Conservation (phyloP, 2,797 vertebrate species). For the Sebastes elongatus region DNA sequence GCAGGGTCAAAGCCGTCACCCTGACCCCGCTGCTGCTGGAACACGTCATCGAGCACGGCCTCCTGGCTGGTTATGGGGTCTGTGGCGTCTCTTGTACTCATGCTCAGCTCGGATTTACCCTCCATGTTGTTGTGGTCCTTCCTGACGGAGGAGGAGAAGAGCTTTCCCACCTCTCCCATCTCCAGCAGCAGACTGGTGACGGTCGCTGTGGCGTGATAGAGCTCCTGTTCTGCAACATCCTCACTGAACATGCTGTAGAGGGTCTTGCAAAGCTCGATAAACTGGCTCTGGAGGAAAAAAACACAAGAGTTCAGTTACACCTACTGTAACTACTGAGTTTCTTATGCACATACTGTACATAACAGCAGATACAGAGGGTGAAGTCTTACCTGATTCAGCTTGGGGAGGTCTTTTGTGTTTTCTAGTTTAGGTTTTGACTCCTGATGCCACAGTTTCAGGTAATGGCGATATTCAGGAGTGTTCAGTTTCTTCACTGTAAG, state of each 20-base stretch:
- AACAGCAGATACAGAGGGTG: background rate
- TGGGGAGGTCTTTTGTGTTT: conserved; percentile 90
- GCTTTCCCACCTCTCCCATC: conserved; percentile 96
- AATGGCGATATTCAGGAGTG: conserved; percentile 91
- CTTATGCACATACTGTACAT: background rate
- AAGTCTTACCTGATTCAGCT: conserved; percentile 89
- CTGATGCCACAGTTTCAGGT: conserved; percentile 93
- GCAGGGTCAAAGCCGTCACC: conserved; percentile 61
- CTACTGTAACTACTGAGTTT: background rate
- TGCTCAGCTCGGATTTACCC: conserved; percentile 1
- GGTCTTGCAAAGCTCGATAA: conserved; percentile 97
- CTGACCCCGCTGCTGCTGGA: conserved; percentile 51
- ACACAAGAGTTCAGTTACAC: background rate
- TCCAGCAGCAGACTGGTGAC: conserved; percentile 96
- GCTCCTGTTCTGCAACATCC: conserved; percentile 92
- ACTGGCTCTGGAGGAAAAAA: conserved; percentile 86
- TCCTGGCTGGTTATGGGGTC: conserved; percentile 24
- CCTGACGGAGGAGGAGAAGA: conserved; percentile 80
- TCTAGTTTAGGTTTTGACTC: conserved; percentile 90
- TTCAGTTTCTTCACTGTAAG: conserved; percentile 88
- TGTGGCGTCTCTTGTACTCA: background rate
- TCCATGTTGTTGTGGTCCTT: conserved; percentile 71
- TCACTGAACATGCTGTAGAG: conserved; percentile 99
- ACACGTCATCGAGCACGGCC: background rate
- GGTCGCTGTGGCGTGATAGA: conserved; percentile 95